phyloP scores from a whole-genome alignment of 1,140 invertebrate genomes.

The Drosophila setifemur region DNA sequence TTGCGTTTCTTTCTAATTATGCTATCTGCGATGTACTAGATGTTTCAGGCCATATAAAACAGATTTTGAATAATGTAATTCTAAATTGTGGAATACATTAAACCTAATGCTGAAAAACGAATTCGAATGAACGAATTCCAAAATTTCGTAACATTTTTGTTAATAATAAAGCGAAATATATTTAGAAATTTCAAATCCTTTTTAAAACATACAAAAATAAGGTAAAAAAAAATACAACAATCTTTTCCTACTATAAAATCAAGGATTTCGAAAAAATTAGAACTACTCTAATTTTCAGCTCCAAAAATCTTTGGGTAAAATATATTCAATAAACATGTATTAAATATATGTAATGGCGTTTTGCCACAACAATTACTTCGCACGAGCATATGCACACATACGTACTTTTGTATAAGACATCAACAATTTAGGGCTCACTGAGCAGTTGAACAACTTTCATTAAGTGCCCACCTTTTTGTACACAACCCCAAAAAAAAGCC shows the following conservation, averaged over 20 bases:
- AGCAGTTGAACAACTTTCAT: constrained; percentile 66
- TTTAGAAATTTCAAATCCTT: too few relatives aligned
- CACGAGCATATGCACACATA: not conserved
- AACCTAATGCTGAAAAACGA: not conserved
- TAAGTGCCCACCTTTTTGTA: constrained; percentile 60
- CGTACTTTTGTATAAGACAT: constrained; percentile 5
- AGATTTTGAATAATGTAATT: constrained; percentile 28
- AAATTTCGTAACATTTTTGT: too few relatives aligned
- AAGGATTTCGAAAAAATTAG: too few relatives aligned
- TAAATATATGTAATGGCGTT: constrained; percentile 24
- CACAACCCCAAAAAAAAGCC: constrained; percentile 30
- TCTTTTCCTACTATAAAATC: too few relatives aligned
- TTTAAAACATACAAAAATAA: too few relatives aligned
- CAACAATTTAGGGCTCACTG: constrained; percentile 31
- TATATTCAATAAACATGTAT: not conserved
- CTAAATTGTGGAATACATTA: constrained; percentile 3
- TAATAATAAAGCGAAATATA: too few relatives aligned
- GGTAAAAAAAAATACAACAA: too few relatives aligned
- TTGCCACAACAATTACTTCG: constrained; percentile 15
- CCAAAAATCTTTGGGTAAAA: too few relatives aligned
- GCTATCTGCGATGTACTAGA: constrained; percentile 45
- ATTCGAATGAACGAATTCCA: not conserved
- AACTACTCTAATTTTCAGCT: too few relatives aligned
- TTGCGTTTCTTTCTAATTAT: constrained; percentile 35
- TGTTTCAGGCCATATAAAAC: constrained; percentile 22